Base-by-base conservation (phyloP, 2,888 invertebrate genomes). In the Boloria euphrosyne region DNA sequence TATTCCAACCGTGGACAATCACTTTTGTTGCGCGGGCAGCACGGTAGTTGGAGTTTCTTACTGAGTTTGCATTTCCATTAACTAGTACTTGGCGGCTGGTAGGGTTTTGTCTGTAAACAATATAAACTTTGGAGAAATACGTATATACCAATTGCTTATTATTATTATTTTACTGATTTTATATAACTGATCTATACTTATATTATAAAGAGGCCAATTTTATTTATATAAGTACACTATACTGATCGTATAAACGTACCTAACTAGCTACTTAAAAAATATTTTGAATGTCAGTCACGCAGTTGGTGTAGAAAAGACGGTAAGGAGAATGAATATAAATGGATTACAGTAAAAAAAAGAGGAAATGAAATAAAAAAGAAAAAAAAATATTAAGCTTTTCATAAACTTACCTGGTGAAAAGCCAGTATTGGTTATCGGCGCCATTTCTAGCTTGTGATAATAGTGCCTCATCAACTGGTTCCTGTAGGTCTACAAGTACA, bases 1-100 rank as follows among this genome's bases (percentile, higher is more conserved):
- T 80, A 70, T 82, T 84, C 87, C 87, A 89, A 18, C 89, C 89
- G 65, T 89, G 89, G 13, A 84, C 83, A 47, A 89, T 74, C 4
- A 89, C 84, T 59, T 80, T 82, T 0, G 81, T 65, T 0, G 79
- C 80, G 16, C 81, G 78, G 49, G 64, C 73, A 7, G 67, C 72
- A 14, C 64, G 65, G 71, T 83, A 89, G 73, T 85, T 82, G 0
- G 89, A 87, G 57, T 71, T 78, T 47, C 73, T 69, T 31, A 89
- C 74, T 7, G 80, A 76, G 74, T 82, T 80, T 1, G 76, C 77
- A 49, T 90, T 79, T 3, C 82, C 82, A 65, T 85, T 70, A 0
- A 74, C 71, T 0, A 91, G 74, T 2, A 86, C 55, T 77, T 87
- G 88, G 13, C 75, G 74, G 31, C 61, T 81, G 46, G 50, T 80